Percentiles rank a stretch among this genome's conserved stretches.
phyloP scores from a whole-genome alignment of 1,140 invertebrate genomes.

The Diuraphis noxia region DNA sequence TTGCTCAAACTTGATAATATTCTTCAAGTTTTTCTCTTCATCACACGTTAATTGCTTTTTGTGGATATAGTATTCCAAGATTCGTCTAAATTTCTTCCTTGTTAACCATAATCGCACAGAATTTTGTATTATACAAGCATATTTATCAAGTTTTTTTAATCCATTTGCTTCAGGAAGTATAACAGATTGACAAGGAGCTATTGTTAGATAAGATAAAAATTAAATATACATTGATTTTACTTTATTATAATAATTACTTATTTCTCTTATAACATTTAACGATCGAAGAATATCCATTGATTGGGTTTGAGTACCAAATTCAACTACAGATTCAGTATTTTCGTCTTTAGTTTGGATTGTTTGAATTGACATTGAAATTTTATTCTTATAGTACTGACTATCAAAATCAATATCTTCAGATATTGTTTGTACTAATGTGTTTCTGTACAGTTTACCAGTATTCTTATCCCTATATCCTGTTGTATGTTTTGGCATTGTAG shows the following conservation, averaged over 20 bases:
- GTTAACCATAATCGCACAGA: background rate
- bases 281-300: background rate
- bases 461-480: background rate
- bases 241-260: background rate
- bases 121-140: background rate
- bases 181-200: background rate
- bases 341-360: background rate
- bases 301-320: conserved; percentile 8
- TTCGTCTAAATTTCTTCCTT: background rate
- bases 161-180: background rate
- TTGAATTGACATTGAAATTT: background rate
- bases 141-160: background rate
- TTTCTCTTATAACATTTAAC: background rate
- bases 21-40: conserved; percentile 1
- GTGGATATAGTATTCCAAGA: conserved; percentile 3
- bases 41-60: background rate
- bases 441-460: background rate
- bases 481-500: background rate
- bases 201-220: background rate
- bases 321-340: background rate
- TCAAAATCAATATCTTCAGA: background rate
- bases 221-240: background rate
- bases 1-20: background rate
- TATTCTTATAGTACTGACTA: background rate
- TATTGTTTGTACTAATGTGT: background rate